phyloP scores from a whole-genome alignment of 2,888 invertebrate genomes.

The Ectemnius lituratus region DNA sequence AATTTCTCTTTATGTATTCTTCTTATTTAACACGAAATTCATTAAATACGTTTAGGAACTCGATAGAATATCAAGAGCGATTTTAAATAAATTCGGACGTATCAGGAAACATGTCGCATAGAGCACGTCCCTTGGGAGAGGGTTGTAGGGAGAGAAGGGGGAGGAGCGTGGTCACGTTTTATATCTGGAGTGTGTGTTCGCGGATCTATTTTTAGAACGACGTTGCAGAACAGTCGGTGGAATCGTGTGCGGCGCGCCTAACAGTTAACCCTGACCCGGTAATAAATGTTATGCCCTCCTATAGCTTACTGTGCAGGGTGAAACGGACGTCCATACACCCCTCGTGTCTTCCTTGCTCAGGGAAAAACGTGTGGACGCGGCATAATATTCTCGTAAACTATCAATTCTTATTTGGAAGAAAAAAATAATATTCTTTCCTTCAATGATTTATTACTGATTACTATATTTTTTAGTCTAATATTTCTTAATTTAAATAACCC shows the following conservation, averaged over 20 bases:
- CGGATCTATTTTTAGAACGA: slow-evolving; percentile 71
- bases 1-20: no score
- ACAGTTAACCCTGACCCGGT: slow-evolving; percentile 75
- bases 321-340: slow-evolving; percentile 22
- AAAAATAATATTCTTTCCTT: no score
- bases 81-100: no score
- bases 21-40: no score
- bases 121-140: no score
- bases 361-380: not conserved
- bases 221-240: slow-evolving; percentile 62
- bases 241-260: slow-evolving; percentile 69
- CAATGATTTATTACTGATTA: no score
- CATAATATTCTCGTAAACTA: no score
- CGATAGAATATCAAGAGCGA: no score
- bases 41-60: no score
- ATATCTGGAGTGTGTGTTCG: slow-evolving; percentile 66
- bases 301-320: slow-evolving; percentile 2
- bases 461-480: no score
- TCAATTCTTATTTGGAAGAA: no score
- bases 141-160: slow-evolving; percentile 9
- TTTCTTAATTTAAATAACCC: not conserved
- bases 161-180: slow-evolving; percentile 62
- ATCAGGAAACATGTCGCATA: no score
- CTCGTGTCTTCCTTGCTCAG: not conserved
- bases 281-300: slow-evolving; percentile 68